Base-by-base conservation (phyloP, 1,140 invertebrate species). In the Mactra quadrangularis region DNA sequence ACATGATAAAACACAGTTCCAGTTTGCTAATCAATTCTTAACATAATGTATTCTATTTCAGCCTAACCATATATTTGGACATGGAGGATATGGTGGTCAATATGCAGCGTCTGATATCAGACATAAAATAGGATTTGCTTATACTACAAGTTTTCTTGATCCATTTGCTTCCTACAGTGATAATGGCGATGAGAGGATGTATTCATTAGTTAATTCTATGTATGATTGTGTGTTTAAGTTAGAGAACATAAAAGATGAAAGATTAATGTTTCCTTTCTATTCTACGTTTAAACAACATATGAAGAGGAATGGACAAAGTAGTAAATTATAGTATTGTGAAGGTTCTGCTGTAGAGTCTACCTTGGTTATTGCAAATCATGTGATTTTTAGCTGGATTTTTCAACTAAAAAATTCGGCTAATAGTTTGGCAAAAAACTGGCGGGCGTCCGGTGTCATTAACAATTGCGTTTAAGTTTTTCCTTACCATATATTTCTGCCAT, bases 31-130 rank as follows among this genome's bases (percentile, higher is more conserved):
- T n/a, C n/a, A n/a, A n/a, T n/a, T n/a, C n/a, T n/a, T n/a, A n/a
- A n/a, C n/a, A n/a, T n/a, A 62, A 33, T 25, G 27, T 7, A 45
- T 75, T 59, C 6, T 38, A 19, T 33, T 62, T 50, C 70, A 82
- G 79, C 57, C 60, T 7, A 74, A 74, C n/a, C 47, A 74, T 35
- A 82, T 82, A 64, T 82, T 82, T 66, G 79, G 79, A 19, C 79
- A 82, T 75, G 79, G 79, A 9, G 79, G 79, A 3, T 82, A 74
- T 41, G 79, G 79, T 4, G 79, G 79, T 17, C 79, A 82, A 33
- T 82, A 75, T 22, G 79, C 60, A 17, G 79, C 70, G 19, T 41
- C 59, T 33, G 79, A 82, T 45, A 38, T 75, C 15, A 59, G 41
- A 38, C 71, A 82, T 31, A 72, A 74, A 47, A 57, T 82, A n/a